Base-by-base conservation (phyloP, 2,113 vertebrate genomes). In the Agelaius phoeniceus region DNA sequence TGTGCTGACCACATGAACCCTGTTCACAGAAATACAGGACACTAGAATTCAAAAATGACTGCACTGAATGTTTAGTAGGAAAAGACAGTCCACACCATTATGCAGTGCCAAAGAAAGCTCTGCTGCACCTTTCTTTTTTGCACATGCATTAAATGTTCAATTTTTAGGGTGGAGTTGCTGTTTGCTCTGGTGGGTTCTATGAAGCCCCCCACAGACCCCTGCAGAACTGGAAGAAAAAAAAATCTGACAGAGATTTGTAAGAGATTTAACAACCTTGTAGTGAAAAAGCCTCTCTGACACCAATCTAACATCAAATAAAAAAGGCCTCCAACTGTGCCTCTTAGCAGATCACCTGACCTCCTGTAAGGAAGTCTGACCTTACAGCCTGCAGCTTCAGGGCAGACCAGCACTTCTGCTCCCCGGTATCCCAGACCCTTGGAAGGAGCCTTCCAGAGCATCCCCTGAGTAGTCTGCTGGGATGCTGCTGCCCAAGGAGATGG, bases 21-120 rank as follows among this genome's bases (percentile, higher is more conserved):
- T 89, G 78, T 89, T 96, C 92, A 95, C 72, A 94, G 87, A 87
- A 95, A 96, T 87, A 67, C 11, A 48, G 66, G 78, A 94, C 54
- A 79, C 16, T 63, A 93, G 94, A 97, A 96, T 79, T 89, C 57
- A 96, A 92, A 97, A 97, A 92, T 67, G 49, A 57, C 69, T 95
- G 93, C 89, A 96, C 84, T 55, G 55, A 96, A 88, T 57, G 39
- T 62, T 91, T 39, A 96, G 55, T 30, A 81, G 73, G 66, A 68
- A 95, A 94, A 97, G 89, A 90, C 78, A 93, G 91, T 81, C 90
- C 52, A 39, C 78, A 94, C 69, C 57, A 22, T 28, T 73, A 67
- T 23, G 63, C 54, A 87, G 39, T 20, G 65, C 43, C 78, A 96
- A 95, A 91, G 71, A 90, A 92, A 94, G 72, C 44, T 92, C 92